Base-by-base conservation (phyloP, 2,113 vertebrate genomes). In the Macquaria australasica region DNA sequence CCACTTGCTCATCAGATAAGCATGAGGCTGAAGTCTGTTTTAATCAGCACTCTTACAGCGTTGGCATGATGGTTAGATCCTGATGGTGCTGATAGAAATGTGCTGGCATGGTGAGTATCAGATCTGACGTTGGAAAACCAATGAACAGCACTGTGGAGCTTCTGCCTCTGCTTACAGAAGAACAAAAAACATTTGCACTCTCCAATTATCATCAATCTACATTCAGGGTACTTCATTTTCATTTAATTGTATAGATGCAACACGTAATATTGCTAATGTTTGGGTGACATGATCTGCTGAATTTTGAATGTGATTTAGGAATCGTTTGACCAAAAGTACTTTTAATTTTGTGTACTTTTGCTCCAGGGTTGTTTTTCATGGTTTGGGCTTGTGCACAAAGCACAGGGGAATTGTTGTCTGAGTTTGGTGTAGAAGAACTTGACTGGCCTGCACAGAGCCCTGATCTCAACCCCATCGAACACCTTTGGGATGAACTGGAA, bases 1-100 rank as follows among this genome's bases (percentile, higher is more conserved):
- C 66, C 81, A 73, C 85, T 87, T 72, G 62, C 76, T 89, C 85
- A 87, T 90, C 84, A 90, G 90, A 90, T 85, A 75, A 88, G 73
- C 82, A 80, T 77, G 80, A 85, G 84, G 82, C 82, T 18, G 68
- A 63, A 87, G 21, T 28, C 82, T 58, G 21, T 88, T 88, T 88
- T 67, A 83, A 83, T 87, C 73, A 85, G 81, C 53, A 1, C 31
- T 72, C 55, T 63, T 28, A 34, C 59, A 50, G 71, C 18, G 21
- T 41, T 8, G n/a, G 62, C 21, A 59, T 50, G 83, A 78, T 59
- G 60, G 55, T 56, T 31, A 41, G 5, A 37, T 21, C n/a, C 66
- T 79, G 77, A 85, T 84, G 77, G 8, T 11, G 66, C 66, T 74
- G 88, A 87, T 75, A 75, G 80, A 86, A 81, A 91, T 80, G 82